These are phyloP conservation scores for Platichthys stellatus DNA, from an alignment of 2,113 vertebrate species.

Conservation along the genomic window DNA sequence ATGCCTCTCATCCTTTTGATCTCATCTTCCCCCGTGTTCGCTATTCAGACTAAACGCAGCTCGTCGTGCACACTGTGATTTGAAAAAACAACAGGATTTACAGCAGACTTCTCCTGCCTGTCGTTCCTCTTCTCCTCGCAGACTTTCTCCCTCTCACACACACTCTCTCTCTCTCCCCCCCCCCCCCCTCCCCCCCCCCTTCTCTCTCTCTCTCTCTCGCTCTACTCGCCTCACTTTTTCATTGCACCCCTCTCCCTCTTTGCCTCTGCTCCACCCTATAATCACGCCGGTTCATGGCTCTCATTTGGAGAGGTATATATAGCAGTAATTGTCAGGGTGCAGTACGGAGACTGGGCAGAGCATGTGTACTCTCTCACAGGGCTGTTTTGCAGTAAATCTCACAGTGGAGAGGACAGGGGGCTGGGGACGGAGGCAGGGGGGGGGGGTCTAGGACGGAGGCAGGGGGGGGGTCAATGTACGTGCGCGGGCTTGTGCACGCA, in stretches of 20 bases:
- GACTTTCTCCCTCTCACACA: conserved; percentile 8
- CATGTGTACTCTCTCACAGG: conserved; percentile 75
- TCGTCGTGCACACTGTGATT: conserved; percentile 45
- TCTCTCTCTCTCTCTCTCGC: background rate
- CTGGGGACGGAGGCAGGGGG: background rate
- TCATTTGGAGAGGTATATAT: conserved; percentile 86
- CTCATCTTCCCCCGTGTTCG: background rate
- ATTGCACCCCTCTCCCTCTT: conserved; percentile 39
- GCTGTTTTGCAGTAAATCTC: conserved; percentile 76
- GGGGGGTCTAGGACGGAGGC: background rate
- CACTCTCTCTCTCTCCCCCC: background rate
- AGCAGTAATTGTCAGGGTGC: conserved; percentile 84
- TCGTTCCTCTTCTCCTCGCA: conserved; percentile 14
- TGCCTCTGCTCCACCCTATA: conserved; percentile 81
- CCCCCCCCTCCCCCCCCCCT: background rate
- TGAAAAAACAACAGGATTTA: conserved; percentile 50
- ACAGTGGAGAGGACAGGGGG: conserved; percentile 32
- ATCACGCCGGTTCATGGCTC: conserved; percentile 81
- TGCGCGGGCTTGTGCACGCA: conserved; percentile 35
- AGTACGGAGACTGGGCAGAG: conserved; percentile 75
- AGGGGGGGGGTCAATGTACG: conserved; percentile 7
- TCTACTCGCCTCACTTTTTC: conserved; percentile 40
- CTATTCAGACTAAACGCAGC: conserved; percentile 26
- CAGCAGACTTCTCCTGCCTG: conserved; percentile 46
- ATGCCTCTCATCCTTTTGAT: conserved; percentile 45